Evolutionary conservation across 2,113 vertebrate species (phyloP).

Genomic region (Todiramphus chloris): DNA sequence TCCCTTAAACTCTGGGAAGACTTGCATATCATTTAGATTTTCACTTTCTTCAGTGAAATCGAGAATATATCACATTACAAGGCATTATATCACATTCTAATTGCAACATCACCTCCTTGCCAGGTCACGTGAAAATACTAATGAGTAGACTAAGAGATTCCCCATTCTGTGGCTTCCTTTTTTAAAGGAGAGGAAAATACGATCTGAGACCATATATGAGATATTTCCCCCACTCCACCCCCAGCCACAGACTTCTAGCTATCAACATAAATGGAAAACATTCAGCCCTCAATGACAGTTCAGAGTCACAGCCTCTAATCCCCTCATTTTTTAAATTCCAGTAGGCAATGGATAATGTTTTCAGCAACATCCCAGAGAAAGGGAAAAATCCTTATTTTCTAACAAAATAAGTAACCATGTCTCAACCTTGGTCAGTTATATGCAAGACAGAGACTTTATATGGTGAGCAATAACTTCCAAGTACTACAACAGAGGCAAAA

Average conservation of each 20-base stretch:
- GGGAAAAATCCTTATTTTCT: background rate
- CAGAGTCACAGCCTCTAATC: background rate
- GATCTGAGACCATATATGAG: background rate
- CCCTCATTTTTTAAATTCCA: background rate
- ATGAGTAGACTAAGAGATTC: background rate
- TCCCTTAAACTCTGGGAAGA: background rate
- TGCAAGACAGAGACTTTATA: background rate
- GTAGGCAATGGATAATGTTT: background rate
- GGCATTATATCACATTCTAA: background rate
- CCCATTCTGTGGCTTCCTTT: background rate
- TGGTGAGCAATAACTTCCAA: background rate
- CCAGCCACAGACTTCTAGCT: background rate
- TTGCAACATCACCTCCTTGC: background rate
- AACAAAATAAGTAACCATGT: background rate
- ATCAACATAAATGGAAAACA: background rate
- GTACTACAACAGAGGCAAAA: background rate
- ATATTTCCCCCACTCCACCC: background rate
- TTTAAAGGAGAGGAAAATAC: background rate
- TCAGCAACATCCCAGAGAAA: background rate
- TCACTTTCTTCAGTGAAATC: background rate
- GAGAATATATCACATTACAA: background rate
- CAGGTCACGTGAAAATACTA: background rate
- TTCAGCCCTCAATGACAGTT: background rate
- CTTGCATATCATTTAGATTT: background rate
- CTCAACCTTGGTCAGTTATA: background rate